Evolutionary conservation across 2,888 invertebrate genomes (phyloP), one percentile per base, ranked within the genome.

Genomic region (Drosophila longiperda): DNA sequence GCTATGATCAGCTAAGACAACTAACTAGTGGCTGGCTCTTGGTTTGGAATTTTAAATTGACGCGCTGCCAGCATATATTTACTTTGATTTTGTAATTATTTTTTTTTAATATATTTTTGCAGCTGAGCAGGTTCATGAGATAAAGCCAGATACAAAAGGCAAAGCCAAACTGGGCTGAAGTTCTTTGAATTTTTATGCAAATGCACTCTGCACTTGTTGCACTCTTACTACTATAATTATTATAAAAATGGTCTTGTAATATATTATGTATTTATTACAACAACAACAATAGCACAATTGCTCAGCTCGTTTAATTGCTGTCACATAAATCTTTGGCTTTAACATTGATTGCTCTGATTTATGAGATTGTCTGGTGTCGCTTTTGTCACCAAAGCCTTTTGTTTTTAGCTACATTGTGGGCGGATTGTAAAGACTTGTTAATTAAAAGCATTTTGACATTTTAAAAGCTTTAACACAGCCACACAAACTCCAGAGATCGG

Each of bases 251-350:
- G 38, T 12, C 49, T 26, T 49, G 29, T 52, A 26, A 26, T 52
- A 20, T 40, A 26, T 2, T 42, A 42, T 58, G 45, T 38, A 62
- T 86, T 49, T 60, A 73, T 80, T 69, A 61, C 71, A 76, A 69
- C 52, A 78, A 78, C 71, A 76, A 71, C 52, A 78, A 78, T 62
- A 45, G 61, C 52, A 70, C 70, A 82, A 82, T 82, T 84, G 71
- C 63, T 74, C 58, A 57, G 63, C 29, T 66, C 60, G 70, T 82
- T 86, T 86, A 86, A 86, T 86, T 86, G 89, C 74, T 71, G 83
- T 83, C 90, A 65, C 89, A 85, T 86, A 87, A 82, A 89, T 89
- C 67, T 40, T 70, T 58, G 38, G 48, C 60, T 33, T 36, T 63
- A 66, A 52, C 55, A 49, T 42, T 65, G 58, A 57, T 58, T 72